Conservation (phyloP, 2,113 vertebrate species). For the Tupaia chinensis region DNA sequence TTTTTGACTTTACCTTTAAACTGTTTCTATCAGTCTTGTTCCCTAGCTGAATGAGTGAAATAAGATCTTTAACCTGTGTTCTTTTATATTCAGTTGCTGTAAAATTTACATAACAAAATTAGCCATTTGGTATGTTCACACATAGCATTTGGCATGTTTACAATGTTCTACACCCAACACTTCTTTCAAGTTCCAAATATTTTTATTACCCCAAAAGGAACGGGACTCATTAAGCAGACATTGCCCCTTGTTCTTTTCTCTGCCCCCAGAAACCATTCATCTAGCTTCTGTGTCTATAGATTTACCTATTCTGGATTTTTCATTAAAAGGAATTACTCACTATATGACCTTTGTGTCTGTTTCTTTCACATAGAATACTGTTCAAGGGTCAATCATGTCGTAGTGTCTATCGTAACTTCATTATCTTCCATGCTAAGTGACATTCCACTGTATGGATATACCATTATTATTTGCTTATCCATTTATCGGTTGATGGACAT, state of each 20-base stretch:
- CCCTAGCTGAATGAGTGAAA: background rate
- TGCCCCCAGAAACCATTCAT: background rate
- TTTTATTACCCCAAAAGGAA: background rate
- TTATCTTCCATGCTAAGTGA: too few species aligned
- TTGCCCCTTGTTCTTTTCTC: background rate
- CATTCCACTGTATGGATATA: background rate
- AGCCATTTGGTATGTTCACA: background rate
- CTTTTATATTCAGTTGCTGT: background rate
- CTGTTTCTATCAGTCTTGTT: background rate
- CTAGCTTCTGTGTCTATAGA: background rate
- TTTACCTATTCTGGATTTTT: background rate
- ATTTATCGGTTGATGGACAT: background rate
- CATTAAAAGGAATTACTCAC: background rate
- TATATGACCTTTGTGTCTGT: background rate
- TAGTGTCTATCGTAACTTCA: background rate
- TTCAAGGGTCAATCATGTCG: background rate
- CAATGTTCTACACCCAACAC: background rate
- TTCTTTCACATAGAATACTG: background rate
- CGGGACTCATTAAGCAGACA: background rate
- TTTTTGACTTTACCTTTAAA: background rate
- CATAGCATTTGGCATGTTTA: background rate
- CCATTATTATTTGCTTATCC: background rate
- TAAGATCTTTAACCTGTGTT: background rate
- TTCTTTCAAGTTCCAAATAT: background rate
- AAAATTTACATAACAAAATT: background rate